Conservation (phyloP, 1,140 invertebrate species). For the Penaeus vannamei region DNA sequence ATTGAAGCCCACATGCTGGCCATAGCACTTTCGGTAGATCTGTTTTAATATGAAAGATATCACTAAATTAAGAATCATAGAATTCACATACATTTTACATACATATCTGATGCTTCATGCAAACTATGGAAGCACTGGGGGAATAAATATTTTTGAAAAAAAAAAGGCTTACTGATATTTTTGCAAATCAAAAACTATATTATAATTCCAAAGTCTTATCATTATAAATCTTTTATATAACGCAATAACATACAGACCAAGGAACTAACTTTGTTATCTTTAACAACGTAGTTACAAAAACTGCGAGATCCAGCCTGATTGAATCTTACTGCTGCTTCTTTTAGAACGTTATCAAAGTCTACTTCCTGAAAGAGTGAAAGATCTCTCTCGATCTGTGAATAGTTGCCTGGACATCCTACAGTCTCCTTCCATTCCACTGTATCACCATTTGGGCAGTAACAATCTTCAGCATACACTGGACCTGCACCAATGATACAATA, state of each 20-base stretch:
- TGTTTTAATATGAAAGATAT: slow-evolving; percentile 69
- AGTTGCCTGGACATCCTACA: slow-evolving; percentile 79
- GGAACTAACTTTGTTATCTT: slow-evolving; percentile 81
- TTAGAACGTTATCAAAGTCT: slow-evolving; percentile 80
- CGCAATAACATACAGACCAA: slow-evolving; percentile 42
- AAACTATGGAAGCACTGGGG: too few species aligned
- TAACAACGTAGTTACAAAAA: slow-evolving; percentile 91
- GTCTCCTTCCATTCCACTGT: slow-evolving; percentile 79
- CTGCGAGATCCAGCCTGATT: slow-evolving; percentile 84
- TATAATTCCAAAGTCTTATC: too few species aligned
- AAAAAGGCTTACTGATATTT: too few species aligned
- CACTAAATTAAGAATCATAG: neutral
- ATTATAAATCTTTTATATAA: neutral
- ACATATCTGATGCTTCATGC: too few species aligned
- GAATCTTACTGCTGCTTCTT: slow-evolving; percentile 78
- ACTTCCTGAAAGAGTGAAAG: slow-evolving; percentile 80
- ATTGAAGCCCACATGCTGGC: slow-evolving; percentile 87
- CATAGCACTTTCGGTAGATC: slow-evolving; percentile 91
- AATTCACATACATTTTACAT: too few species aligned
- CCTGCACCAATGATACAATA: slow-evolving; percentile 73
- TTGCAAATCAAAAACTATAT: too few species aligned
- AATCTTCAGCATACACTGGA: slow-evolving; percentile 85
- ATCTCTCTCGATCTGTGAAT: slow-evolving; percentile 84
- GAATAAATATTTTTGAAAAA: too few species aligned
- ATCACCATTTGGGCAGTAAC: slow-evolving; percentile 83